phyloP scores from a whole-genome alignment of 2,113 vertebrate genomes.

The Bothrops jararaca region DNA sequence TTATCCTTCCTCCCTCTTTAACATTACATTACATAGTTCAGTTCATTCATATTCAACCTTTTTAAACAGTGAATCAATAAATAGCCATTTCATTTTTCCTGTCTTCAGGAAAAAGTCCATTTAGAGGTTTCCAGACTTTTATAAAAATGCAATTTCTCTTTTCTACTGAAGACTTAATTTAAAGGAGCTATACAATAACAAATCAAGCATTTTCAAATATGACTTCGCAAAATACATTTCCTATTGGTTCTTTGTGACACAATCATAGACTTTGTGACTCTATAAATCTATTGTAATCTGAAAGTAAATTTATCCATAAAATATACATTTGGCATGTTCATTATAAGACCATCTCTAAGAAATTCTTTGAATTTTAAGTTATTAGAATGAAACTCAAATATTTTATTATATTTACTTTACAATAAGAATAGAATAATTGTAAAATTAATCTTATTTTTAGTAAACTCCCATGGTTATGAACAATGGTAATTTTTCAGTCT shows the following conservation, averaged over 20 bases:
- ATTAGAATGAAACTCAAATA: conserved; percentile 32
- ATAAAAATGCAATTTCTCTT: not conserved
- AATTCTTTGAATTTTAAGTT: conserved; percentile 38
- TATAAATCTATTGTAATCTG: conserved; percentile 25
- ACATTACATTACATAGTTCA: not conserved
- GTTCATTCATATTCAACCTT: not conserved
- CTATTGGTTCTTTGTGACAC: not conserved
- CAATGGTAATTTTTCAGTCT: conserved; percentile 35
- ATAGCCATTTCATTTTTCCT: not conserved
- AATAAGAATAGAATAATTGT: conserved; percentile 41
- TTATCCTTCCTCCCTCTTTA: not conserved
- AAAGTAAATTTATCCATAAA: conserved; percentile 36
- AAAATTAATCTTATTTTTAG: conserved; percentile 32
- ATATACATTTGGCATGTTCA: not conserved
- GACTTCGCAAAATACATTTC: not conserved
- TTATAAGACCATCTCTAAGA: conserved; percentile 17
- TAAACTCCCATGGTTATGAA: not conserved
- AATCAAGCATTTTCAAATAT: not conserved
- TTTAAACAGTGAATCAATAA: not conserved
- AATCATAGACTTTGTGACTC: not conserved
- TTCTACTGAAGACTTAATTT: not conserved
- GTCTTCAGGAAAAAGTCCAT: not conserved
- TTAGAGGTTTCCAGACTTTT: not conserved
- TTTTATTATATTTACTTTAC: conserved; percentile 20
- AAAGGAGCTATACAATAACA: not conserved